These are phyloP conservation scores for Neoseiulus cucumeris DNA, from an alignment of 1,140 invertebrate species.

Conservation along the genomic window DNA sequence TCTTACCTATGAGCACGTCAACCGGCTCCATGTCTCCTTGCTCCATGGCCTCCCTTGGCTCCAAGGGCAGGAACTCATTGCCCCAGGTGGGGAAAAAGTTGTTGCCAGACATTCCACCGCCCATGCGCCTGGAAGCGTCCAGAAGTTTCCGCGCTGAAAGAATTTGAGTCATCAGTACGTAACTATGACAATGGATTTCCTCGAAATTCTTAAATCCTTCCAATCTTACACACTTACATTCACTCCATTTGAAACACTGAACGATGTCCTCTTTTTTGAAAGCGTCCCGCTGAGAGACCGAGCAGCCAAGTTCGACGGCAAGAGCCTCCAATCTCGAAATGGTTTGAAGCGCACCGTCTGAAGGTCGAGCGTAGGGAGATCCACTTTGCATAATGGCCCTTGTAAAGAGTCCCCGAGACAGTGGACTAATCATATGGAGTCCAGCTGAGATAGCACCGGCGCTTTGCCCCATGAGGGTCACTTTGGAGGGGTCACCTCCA, in stretches of 20 bases:
- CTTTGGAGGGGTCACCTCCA: slow-evolving; percentile 24
- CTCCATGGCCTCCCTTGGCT: background rate
- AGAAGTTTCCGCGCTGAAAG: background rate
- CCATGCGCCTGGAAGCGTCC: background rate
- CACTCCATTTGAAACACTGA: slow-evolving; percentile 8
- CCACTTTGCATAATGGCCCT: slow-evolving; percentile 28
- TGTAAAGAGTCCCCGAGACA: slow-evolving; percentile 17
- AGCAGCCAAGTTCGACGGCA: background rate
- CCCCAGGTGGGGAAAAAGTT: slow-evolving; percentile 7
- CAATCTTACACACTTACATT: background rate
- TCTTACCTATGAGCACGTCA: background rate
- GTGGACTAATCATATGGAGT: slow-evolving; percentile 27
- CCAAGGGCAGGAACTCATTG: background rate
- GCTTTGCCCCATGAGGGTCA: slow-evolving; percentile 35
- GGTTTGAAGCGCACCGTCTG: background rate
- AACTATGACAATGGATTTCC: too few relatives aligned
- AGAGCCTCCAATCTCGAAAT: background rate
- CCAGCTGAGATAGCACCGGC: slow-evolving; percentile 25
- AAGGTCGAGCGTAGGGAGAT: background rate
- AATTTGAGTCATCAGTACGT: too few relatives aligned
- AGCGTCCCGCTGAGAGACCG: background rate
- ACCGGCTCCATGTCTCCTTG: slow-evolving; percentile 4
- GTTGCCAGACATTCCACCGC: background rate
- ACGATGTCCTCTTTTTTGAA: background rate
- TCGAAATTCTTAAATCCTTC: too few relatives aligned